phyloP scores from a whole-genome alignment of 2,888 invertebrate species.

The Zaprionus obscuricornis region DNA sequence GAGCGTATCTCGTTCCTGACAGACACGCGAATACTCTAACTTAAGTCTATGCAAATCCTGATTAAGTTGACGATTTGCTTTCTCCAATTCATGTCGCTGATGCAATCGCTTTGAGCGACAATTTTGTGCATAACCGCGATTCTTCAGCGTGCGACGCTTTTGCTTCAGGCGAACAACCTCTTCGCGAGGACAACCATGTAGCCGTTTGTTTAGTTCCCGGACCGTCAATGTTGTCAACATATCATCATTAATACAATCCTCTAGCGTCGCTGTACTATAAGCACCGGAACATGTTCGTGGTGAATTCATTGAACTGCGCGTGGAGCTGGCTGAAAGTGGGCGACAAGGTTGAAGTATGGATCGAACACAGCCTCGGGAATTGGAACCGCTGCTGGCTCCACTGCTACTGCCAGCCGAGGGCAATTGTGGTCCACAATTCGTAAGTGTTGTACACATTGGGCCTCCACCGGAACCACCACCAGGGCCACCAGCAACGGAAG shows the following conservation, averaged over 20 bases:
- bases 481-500: slow-evolving; percentile 30
- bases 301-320: slow-evolving; percentile 86
- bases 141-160: slow-evolving; percentile 96
- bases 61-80: slow-evolving; percentile 91
- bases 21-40: slow-evolving; percentile 89
- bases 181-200: slow-evolving; percentile 96
- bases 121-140: slow-evolving; percentile 98
- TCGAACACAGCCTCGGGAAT: slow-evolving; percentile 43
- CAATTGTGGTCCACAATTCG: slow-evolving; percentile 35
- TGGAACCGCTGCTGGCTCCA: slow-evolving; percentile 52
- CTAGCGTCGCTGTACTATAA: slow-evolving; percentile 84
- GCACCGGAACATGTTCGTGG: slow-evolving; percentile 86
- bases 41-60: slow-evolving; percentile 90
- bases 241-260: slow-evolving; percentile 92
- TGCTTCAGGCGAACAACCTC: slow-evolving; percentile 96
- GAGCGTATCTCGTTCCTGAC: slow-evolving; percentile 91
- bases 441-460: slow-evolving; percentile 1
- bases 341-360: slow-evolving; percentile 69
- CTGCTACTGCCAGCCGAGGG: slow-evolving; percentile 60
- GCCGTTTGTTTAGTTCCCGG: slow-evolving; percentile 95
- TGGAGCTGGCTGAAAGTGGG: slow-evolving; percentile 90
- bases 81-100: slow-evolving; percentile 94
- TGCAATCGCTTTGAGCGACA: slow-evolving; percentile 96
- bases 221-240: slow-evolving; percentile 94
- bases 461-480: too few species aligned